A percentile compares a stretch with the other conserved stretches of the same genome.
Conservation (phyloP, 2,113 vertebrate genomes). For the Myiozetetes cayanensis region DNA sequence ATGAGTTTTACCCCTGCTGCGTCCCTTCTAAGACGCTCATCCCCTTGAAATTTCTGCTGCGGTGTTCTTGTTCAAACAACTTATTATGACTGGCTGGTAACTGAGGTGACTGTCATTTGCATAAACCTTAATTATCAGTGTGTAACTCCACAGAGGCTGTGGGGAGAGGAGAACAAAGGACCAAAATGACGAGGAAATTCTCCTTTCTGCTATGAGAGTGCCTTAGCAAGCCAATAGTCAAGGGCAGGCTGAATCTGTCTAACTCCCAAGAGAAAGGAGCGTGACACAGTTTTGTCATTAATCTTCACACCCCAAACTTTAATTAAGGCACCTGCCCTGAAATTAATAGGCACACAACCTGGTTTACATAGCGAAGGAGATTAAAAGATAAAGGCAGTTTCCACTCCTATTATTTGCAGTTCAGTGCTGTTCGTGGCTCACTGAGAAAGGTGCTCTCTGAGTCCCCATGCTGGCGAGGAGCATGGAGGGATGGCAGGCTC, state of each 20-base stretch:
- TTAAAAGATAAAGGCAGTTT: slow-evolving; percentile 5
- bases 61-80: not conserved
- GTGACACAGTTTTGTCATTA: not conserved
- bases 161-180: slow-evolving; percentile 25
- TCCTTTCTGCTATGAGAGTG: not conserved
- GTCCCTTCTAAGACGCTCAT: not conserved
- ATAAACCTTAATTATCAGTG: slow-evolving; percentile 29
- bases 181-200: not conserved
- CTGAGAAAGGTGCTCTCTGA: accelerated
- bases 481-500: not conserved
- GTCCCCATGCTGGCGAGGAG: accelerated
- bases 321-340: slow-evolving; percentile 50
- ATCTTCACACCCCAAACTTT: slow-evolving; percentile 39
- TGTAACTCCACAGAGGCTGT: not conserved
- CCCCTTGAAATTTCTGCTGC: slow-evolving; percentile 1
- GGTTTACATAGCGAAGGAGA: slow-evolving; percentile 47
- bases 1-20: not conserved
- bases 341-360: slow-evolving; percentile 35
- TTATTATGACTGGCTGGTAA: not conserved
- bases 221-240: not conserved
- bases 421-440: not conserved
- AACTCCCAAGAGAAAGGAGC: not conserved
- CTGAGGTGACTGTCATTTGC: not conserved
- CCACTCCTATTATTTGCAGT: not conserved
- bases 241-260: not conserved